Evolutionary conservation across 2,113 vertebrate genomes (phyloP), one percentile per base, ranked within the genome.

Genomic region (Pleuronectes platessa): DNA sequence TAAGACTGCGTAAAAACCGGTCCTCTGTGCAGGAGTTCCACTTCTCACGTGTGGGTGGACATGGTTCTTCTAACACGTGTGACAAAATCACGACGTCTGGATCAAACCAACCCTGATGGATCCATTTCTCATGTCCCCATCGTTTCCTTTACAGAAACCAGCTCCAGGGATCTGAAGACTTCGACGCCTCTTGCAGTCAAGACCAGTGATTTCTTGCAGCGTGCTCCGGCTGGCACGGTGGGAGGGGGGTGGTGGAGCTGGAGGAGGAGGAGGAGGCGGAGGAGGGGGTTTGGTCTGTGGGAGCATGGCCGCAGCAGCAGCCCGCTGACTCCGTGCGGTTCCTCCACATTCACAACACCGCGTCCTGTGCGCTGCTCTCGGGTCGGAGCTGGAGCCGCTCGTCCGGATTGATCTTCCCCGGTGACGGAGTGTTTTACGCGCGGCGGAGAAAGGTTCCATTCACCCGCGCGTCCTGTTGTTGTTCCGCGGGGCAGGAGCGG

Each of bases 301-400:
- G 84, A 90, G 87, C 89, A 90, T 90, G 79, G 87, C 89, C 74
- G 87, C 71, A 61, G 79, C 11, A 69, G 55, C 11, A 69, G 55
- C 76, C 69, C 49, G 71, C 74, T 66, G 72, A 82, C 76, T 88
- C 27, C 76, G n/a, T 63, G 74, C 49, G n/a, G 47, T 79, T 73
- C 75, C 59, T 79, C 21, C 69, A 68, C 64, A 23, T 18, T 35
- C 71, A 27, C 31, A 70, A 27, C 85, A 70, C 61, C 60, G 86
- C 73, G 42, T 68, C 27, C 65, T 3, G n/a, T 8, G 79, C 67
- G 73, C 74, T n/a, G n/a, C n/a, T 55, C 63, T 63, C 53, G 65
- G 40, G 60, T 49, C 40, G 13, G 47, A 49, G 37, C 11, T 13
- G 40, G 40, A 42, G 40, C 40, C 11, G 40, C 40, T 12, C 40